Evolutionary conservation across 2,888 invertebrate genomes (phyloP), one percentile per base, ranked within the genome.

Genomic region (Ceraclea dissimilis): DNA sequence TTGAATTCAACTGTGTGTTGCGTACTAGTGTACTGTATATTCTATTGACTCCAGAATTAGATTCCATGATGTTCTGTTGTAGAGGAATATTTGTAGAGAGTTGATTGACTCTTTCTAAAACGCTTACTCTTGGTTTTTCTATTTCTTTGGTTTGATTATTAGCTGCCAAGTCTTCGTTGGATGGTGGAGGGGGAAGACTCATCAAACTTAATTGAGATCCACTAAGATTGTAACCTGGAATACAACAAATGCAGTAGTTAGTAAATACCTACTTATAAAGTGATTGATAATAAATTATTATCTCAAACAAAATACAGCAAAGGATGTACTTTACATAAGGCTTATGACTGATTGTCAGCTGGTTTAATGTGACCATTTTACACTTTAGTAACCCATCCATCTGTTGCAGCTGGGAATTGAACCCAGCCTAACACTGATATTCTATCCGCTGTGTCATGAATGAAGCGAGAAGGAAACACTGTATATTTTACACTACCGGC

Each of bases 131-230:
- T 4, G 52, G 26, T n/a, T 39, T 52, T 17, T 58, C 52, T 39
- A 13, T 8, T 8, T 39, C 39, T 39, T 39, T 39, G 39, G 39
- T 39, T 39, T 39, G 39, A 13, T 39, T 39, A 13, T 39, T 39
- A 13, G 13, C 13, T 39, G 39, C 39, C n/a, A 39, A 16, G 20
- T 33, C 13, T 22, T 47, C 58, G 16, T 34, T 26, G 11, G 26
- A 56, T 63, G 75, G 79, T 1, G 88, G 88, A 8, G 88, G 90
- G 6, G 90, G 90, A 39, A 89, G 71, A 46, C 87, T 88, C 64
- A 79, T 80, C 58, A 85, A 67, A 49, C 83, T 84, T 26, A 88
- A 71, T 66, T 86, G 85, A 5, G 89, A 88, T 2, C 87, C 88
- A 11, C 81, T 79, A 8, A 85, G 70, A 58, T 85, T 84, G 49